Evolutionary conservation across 2,113 vertebrate species (phyloP).

Genomic region (Rhinogobius similis): DNA sequence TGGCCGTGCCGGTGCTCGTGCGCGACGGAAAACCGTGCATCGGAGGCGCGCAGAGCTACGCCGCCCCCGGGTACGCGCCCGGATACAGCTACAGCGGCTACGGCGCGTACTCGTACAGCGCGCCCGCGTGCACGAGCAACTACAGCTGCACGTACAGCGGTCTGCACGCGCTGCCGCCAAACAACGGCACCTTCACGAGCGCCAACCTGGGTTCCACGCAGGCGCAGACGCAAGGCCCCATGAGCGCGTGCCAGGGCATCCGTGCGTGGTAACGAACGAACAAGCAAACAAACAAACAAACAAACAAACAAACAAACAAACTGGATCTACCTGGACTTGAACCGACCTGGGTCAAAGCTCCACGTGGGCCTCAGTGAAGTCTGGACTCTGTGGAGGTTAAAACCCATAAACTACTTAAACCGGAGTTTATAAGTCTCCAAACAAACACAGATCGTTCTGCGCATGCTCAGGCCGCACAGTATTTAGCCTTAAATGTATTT

Average conservation of each 20-base stretch:
- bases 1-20: slow-evolving; percentile 91
- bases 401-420: not conserved
- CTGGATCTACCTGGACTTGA: not conserved
- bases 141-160: slow-evolving; percentile 88
- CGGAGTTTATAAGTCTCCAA: not conserved
- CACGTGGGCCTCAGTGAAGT: not conserved
- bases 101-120: slow-evolving; percentile 84
- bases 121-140: slow-evolving; percentile 82
- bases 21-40: slow-evolving; percentile 92
- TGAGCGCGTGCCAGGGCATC: slow-evolving; percentile 88
- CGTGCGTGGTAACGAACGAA: slow-evolving; percentile 85
- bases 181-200: slow-evolving; percentile 84
- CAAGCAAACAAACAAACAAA: too few relatives aligned
- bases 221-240: slow-evolving; percentile 74
- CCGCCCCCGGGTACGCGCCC: slow-evolving; percentile 76
- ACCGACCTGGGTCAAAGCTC: not conserved
- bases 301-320: not conserved
- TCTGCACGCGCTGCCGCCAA: slow-evolving; percentile 73
- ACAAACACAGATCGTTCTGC: not conserved
- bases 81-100: slow-evolving; percentile 86
- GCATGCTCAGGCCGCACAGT: not conserved
- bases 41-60: slow-evolving; percentile 83
- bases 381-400: not conserved
- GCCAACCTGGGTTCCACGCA: slow-evolving; percentile 80
- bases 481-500: not conserved